These are phyloP conservation scores for Sebastes cheni DNA, from an alignment of 2,797 vertebrate species.

Conservation along the genomic window DNA sequence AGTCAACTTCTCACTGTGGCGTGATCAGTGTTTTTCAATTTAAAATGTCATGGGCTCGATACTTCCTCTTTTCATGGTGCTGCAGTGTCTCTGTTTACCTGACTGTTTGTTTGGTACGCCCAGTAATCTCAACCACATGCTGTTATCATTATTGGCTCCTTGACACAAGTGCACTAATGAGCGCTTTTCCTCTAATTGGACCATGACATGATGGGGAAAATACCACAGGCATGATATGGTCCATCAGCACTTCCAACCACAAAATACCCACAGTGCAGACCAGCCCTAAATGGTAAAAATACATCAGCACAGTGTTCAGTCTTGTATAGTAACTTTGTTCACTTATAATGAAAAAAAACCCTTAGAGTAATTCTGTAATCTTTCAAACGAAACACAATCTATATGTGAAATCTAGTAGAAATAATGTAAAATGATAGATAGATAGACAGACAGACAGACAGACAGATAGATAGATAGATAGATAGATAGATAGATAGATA, in stretches of 20 bases:
- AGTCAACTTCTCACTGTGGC: not conserved
- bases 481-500: too few relatives aligned
- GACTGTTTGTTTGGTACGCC: conserved; percentile 18
- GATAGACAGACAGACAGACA: too few relatives aligned
- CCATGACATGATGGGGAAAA: conserved; percentile 54
- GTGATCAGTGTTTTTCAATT: not conserved
- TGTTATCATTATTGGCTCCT: conserved; percentile 32
- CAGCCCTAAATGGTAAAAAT: conserved; percentile 15
- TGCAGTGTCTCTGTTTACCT: conserved; percentile 15
- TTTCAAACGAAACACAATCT: not conserved
- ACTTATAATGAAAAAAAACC: not conserved
- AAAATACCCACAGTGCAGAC: conserved; percentile 9
- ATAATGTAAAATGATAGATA: not conserved
- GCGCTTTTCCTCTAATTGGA: conserved; percentile 43
- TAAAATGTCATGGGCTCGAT: not conserved
- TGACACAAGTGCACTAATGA: conserved; percentile 59
- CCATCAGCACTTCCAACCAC: conserved; percentile 23
- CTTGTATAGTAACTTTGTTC: not conserved
- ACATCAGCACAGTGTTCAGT: conserved; percentile 1
- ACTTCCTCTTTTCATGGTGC: conserved; percentile 22
- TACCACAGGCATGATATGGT: conserved; percentile 34
- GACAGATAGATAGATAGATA: too few relatives aligned
- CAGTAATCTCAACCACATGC: conserved; percentile 27
- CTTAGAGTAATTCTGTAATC: not conserved
- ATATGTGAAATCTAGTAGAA: not conserved